These are phyloP conservation scores for Panopea generosa DNA, from an alignment of 2,888 invertebrate genomes.

Conservation along the genomic window DNA sequence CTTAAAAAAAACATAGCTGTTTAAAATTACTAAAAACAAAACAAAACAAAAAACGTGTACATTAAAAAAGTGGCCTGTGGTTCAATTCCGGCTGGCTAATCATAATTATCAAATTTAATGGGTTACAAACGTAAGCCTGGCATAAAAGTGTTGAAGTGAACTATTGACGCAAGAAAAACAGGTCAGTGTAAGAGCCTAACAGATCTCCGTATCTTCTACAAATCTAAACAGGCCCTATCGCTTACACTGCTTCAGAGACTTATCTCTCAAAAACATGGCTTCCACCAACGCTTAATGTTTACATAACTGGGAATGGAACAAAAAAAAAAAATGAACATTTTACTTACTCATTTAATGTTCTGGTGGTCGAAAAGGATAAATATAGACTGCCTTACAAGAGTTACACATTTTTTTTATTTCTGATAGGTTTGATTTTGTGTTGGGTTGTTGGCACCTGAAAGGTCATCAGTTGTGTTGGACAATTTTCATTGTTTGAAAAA, in stretches of 20 bases:
- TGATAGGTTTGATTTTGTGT: too few relatives aligned
- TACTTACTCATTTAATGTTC: slow-evolving; percentile 22
- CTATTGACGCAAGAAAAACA: slow-evolving; percentile 58
- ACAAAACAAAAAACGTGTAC: too few relatives aligned
- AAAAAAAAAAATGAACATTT: background rate
- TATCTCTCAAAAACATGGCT: slow-evolving; percentile 58
- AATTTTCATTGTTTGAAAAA: too few relatives aligned
- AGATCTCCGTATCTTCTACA: slow-evolving; percentile 43
- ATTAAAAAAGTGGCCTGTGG: slow-evolving; percentile 6
- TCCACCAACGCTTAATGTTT: slow-evolving; percentile 48
- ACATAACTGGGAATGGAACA: slow-evolving; percentile 42
- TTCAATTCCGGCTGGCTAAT: slow-evolving; percentile 46
- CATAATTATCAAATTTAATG: slow-evolving; percentile 64
- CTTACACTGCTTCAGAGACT: slow-evolving; percentile 36
- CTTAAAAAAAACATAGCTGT: too few relatives aligned
- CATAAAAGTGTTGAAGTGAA: slow-evolving; percentile 64
- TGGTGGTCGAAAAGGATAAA: too few relatives aligned
- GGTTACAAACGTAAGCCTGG: slow-evolving; percentile 52
- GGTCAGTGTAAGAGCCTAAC: slow-evolving; percentile 60
- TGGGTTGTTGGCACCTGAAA: too few relatives aligned
- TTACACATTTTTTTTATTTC: too few relatives aligned
- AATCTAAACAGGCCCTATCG: slow-evolving; percentile 49
- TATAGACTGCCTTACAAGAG: too few relatives aligned
- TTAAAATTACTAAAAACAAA: too few relatives aligned
- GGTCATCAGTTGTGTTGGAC: too few relatives aligned